A percentile compares a stretch with the other conserved stretches of the same genome.
phyloP scores from a whole-genome alignment of 1,140 invertebrate genomes.

The Ceratosolen solmsi region DNA sequence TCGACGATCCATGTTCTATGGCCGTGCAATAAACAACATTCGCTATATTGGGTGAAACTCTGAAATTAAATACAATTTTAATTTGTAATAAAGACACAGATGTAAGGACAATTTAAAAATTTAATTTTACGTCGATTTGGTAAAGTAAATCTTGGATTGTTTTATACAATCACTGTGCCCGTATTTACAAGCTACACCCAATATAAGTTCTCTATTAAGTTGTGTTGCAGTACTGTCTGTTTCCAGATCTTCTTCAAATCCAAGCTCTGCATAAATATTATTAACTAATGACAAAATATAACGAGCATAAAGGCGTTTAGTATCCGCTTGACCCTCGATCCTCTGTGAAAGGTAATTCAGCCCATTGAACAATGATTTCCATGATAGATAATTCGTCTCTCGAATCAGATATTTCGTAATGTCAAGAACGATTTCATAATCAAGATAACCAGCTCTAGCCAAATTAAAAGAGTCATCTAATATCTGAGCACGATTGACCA shows the following conservation, averaged over 20 bases:
- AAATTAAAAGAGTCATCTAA: slow-evolving; percentile 74
- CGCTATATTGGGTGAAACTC: slow-evolving; percentile 38
- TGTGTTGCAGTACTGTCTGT: slow-evolving; percentile 70
- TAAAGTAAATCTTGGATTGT: slow-evolving; percentile 65
- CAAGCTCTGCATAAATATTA: slow-evolving; percentile 63
- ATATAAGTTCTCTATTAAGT: slow-evolving; percentile 71
- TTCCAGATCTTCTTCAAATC: slow-evolving; percentile 60
- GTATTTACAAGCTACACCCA: slow-evolving; percentile 73
- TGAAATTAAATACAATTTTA: no score
- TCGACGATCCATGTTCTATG: slow-evolving; percentile 79
- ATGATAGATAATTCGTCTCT: slow-evolving; percentile 73
- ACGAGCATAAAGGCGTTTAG: slow-evolving; percentile 34
- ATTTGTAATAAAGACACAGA: no score
- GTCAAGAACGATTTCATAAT: slow-evolving; percentile 62
- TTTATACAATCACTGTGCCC: slow-evolving; percentile 71
- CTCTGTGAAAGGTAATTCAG: slow-evolving; percentile 20
- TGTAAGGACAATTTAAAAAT: no score
- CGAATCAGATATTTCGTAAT: slow-evolving; percentile 76
- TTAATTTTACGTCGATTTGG: background rate
- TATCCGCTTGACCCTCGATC: background rate
- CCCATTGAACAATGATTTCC: slow-evolving; percentile 64
- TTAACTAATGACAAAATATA: slow-evolving; percentile 55
- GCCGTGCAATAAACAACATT: slow-evolving; percentile 86
- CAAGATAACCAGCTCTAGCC: slow-evolving; percentile 66
- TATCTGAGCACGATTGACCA: slow-evolving; percentile 77